phyloP scores from a whole-genome alignment of 1,140 invertebrate species.

The Drosophila saltans region DNA sequence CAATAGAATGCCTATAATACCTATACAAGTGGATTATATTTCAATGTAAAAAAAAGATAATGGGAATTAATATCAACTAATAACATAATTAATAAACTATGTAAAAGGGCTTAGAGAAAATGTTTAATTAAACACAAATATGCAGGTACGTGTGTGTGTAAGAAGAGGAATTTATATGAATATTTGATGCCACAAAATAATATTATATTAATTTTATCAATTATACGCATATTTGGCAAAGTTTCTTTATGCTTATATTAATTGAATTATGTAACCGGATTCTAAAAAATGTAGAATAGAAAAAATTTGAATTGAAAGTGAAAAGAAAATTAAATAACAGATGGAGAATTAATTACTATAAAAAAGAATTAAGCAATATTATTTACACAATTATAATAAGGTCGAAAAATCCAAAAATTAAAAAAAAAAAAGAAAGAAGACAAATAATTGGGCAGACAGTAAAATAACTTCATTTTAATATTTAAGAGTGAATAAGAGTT shows the following conservation, averaged over 20 bases:
- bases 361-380: not conserved
- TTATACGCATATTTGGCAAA: conserved; percentile 11
- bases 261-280: conserved; percentile 10
- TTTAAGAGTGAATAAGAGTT: no score
- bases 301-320: not conserved
- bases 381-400: not conserved
- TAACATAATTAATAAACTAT: conserved; percentile 11
- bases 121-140: conserved; percentile 10
- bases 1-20: not conserved
- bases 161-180: not conserved
- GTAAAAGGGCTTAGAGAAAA: conserved; percentile 8
- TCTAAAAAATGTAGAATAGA: not conserved
- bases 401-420: not conserved
- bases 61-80: conserved; percentile 7
- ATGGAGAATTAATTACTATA: not conserved
- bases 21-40: conserved; percentile 1
- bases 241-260: not conserved
- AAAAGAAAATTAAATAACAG: not conserved
- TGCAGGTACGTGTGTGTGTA: not conserved
- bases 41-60: not conserved
- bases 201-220: conserved; percentile 7
- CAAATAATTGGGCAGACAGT: not conserved
- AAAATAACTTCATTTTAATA: no score
- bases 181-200: conserved; percentile 6
- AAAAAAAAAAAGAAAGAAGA: not conserved